Evolutionary conservation across 1,140 invertebrate species (phyloP).

Genomic region (Brachionus sp.): DNA sequence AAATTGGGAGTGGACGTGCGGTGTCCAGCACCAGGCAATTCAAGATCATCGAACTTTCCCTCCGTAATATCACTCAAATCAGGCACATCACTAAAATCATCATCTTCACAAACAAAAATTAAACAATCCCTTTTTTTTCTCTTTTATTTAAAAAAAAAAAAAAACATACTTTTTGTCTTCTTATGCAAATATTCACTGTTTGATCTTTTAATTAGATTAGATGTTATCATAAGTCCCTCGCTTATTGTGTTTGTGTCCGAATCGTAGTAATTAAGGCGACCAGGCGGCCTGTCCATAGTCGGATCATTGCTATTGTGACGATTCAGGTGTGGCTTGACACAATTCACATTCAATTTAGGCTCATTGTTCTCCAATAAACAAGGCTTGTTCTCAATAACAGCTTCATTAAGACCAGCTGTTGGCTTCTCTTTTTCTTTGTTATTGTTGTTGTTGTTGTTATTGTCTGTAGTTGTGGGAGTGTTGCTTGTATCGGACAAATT

Average conservation of each 20-base stretch:
- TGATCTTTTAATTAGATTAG: slow-evolving; percentile 23
- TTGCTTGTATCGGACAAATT: neutral
- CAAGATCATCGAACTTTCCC: slow-evolving; percentile 38
- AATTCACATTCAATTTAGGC: neutral
- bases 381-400: neutral
- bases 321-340: neutral
- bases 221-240: slow-evolving; percentile 24
- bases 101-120: too few relatives aligned
- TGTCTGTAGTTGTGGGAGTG: neutral
- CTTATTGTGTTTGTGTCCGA: slow-evolving; percentile 42
- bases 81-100: slow-evolving; percentile 23
- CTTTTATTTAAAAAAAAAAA: neutral
- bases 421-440: neutral
- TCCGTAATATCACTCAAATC: slow-evolving; percentile 42
- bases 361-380: neutral
- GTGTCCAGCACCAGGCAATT: neutral
- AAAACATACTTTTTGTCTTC: neutral
- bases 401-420: neutral
- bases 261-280: slow-evolving; percentile 30
- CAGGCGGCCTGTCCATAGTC: slow-evolving; percentile 13
- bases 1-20: slow-evolving; percentile 38
- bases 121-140: too few relatives aligned
- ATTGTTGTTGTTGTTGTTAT: neutral
- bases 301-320: neutral
- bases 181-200: slow-evolving; percentile 26